Conservation (phyloP, 2,797 vertebrate genomes). For the Hapalemur alaotrensis region DNA sequence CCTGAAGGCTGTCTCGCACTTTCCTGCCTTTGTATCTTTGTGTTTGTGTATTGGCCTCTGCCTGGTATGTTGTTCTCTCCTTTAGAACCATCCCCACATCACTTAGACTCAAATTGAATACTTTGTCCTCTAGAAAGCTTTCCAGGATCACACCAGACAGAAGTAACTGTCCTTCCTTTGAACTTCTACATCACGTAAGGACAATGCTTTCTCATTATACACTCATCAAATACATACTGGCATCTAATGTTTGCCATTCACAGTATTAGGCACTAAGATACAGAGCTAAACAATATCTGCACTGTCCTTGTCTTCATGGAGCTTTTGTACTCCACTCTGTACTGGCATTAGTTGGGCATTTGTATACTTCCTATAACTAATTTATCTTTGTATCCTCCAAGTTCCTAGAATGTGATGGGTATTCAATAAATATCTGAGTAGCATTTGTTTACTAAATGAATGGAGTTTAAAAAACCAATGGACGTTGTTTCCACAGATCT, state of each 20-base stretch:
- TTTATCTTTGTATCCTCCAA: background rate
- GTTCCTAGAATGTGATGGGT: background rate
- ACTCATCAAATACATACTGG: background rate
- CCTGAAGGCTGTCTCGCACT: background rate
- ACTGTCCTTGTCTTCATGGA: background rate
- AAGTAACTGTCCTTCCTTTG: background rate
- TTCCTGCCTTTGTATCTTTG: background rate
- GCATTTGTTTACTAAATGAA: background rate
- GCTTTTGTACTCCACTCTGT: background rate
- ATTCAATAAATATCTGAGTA: background rate
- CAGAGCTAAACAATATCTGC: background rate
- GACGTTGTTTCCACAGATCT: background rate
- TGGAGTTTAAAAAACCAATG: background rate
- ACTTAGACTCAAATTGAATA: background rate
- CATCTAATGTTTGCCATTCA: background rate
- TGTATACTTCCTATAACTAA: constrained; percentile 6
- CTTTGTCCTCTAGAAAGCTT: background rate
- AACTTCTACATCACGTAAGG: background rate
- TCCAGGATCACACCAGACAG: background rate
- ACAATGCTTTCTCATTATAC: background rate
- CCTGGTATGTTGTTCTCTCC: background rate
- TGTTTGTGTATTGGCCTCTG: background rate
- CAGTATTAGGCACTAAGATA: background rate
- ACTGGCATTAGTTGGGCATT: background rate
- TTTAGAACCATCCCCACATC: background rate